Percentiles rank a stretch among this genome's conserved stretches.
phyloP scores from a whole-genome alignment of 2,113 vertebrate genomes.

The Numida meleagris region DNA sequence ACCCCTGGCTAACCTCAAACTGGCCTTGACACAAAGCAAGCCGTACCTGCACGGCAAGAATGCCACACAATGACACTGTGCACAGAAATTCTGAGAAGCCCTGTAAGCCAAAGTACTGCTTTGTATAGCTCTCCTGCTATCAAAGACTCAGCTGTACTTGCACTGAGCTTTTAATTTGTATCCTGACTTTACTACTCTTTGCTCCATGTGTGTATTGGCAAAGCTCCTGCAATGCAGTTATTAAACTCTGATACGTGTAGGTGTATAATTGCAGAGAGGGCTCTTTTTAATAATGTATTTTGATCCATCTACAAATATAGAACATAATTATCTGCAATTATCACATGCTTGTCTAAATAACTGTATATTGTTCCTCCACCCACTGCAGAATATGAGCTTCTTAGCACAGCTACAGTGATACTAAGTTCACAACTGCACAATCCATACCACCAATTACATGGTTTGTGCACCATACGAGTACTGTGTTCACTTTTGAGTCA shows the following conservation, averaged over 20 bases:
- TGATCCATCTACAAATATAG: constrained; percentile 36
- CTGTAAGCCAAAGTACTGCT: background rate
- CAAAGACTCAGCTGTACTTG: background rate
- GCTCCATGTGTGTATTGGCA: constrained; percentile 1
- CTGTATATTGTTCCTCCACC: background rate
- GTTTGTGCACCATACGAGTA: background rate
- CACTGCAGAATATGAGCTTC: background rate
- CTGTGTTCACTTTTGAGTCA: no score
- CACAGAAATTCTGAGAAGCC: background rate
- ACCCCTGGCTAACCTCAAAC: background rate
- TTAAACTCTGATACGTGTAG: constrained; percentile 41
- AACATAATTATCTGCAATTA: constrained; percentile 33
- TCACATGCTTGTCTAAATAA: background rate
- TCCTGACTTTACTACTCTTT: background rate
- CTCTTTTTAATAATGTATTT: constrained; percentile 22
- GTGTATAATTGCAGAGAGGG: constrained; percentile 35
- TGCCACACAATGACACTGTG: background rate
- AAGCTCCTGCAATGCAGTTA: constrained; percentile 10
- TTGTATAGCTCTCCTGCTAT: background rate
- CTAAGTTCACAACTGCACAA: background rate
- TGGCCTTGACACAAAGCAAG: background rate
- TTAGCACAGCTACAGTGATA: background rate
- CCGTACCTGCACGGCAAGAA: background rate
- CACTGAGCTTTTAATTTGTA: background rate
- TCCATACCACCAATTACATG: background rate